Conservation (phyloP, 2,888 invertebrate genomes). For the Drosophila pegasa region DNA sequence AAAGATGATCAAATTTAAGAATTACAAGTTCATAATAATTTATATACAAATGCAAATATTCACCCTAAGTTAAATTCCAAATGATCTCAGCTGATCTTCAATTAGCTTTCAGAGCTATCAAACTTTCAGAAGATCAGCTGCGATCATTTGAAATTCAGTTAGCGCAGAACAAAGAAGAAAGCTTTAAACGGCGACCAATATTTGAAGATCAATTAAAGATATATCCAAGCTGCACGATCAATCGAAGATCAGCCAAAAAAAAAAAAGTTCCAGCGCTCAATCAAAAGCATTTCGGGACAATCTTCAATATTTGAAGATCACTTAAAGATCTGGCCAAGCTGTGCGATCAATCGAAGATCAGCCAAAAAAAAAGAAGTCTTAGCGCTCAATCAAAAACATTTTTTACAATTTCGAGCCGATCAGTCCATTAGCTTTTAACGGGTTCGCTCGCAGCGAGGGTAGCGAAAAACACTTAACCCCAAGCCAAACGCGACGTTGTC, state of each 20-base stretch:
- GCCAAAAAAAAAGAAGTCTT: conserved; percentile 6
- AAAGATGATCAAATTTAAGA: not conserved
- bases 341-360: conserved; percentile 10
- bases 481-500: conserved; percentile 55
- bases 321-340: conserved; percentile 4
- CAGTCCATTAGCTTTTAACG: conserved; percentile 30
- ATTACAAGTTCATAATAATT: too few relatives aligned
- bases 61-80: too few relatives aligned
- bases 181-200: not conserved
- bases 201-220: conserved; percentile 11
- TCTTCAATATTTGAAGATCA: too few relatives aligned
- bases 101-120: too few relatives aligned
- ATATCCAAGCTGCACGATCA: not conserved
- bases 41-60: too few relatives aligned
- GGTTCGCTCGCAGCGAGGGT: conserved; percentile 15
- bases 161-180: not conserved
- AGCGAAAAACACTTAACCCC: conserved; percentile 55
- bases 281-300: conserved; percentile 27
- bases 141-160: not conserved
- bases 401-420: conserved; percentile 19
- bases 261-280: conserved; percentile 24
- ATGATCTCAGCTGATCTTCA: too few relatives aligned
- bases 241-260: conserved; percentile 1
- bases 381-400: conserved; percentile 42
- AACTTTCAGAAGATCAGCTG: too few relatives aligned